Conservation (phyloP, 2,888 invertebrate genomes). For the Lochmaea crataegi region DNA sequence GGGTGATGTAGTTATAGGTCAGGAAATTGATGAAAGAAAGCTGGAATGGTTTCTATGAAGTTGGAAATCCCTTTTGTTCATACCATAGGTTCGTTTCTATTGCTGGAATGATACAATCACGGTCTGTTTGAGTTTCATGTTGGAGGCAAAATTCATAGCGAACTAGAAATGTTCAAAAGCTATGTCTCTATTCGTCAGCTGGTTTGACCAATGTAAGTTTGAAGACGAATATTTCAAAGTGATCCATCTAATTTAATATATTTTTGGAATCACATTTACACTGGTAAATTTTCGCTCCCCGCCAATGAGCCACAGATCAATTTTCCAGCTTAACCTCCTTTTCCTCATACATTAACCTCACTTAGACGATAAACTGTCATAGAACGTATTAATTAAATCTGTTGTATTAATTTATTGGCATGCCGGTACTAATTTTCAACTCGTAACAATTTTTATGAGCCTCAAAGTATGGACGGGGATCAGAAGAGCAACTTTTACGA, state of each 20-base stretch:
- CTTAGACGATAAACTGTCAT: conserved; percentile 48
- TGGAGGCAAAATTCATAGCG: too few relatives aligned
- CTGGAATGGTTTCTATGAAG: too few relatives aligned
- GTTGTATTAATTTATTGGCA: conserved; percentile 63
- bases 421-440: conserved; percentile 62
- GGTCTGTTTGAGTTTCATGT: too few relatives aligned
- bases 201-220: too few relatives aligned
- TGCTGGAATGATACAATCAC: too few relatives aligned
- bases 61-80: too few relatives aligned
- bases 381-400: conserved; percentile 61
- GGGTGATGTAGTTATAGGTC: too few relatives aligned
- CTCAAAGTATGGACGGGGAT: conserved; percentile 50
- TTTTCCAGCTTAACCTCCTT: conserved; percentile 27
- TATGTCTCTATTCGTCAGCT: too few relatives aligned
- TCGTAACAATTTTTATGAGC: conserved; percentile 63
- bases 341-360: conserved; percentile 51
- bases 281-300: not conserved
- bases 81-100: too few relatives aligned
- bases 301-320: conserved; percentile 3
- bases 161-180: too few relatives aligned
- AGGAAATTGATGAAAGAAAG: too few relatives aligned
- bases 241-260: not conserved
- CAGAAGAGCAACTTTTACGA: conserved; percentile 47
- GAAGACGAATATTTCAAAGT: too few relatives aligned
- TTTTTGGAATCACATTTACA: not conserved